These are phyloP conservation scores for Morone chrysops DNA, from an alignment of 2,113 vertebrate genomes.

Conservation along the genomic window DNA sequence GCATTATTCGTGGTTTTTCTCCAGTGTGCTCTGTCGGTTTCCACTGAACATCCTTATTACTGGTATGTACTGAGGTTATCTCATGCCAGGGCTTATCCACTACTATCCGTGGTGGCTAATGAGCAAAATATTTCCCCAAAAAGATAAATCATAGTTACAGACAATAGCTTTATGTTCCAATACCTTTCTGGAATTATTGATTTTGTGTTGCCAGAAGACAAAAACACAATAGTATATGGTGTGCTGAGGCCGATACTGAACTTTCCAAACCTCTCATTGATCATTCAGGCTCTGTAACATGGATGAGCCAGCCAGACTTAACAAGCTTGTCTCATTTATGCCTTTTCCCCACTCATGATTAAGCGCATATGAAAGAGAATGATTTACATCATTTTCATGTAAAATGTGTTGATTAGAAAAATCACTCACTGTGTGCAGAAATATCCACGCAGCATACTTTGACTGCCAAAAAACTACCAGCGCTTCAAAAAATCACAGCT, in stretches of 20 bases:
- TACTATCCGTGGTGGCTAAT: slow-evolving; percentile 18
- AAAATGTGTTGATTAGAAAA: slow-evolving; percentile 55
- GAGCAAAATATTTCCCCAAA: slow-evolving; percentile 7
- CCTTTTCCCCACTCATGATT: slow-evolving; percentile 30
- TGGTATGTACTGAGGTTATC: slow-evolving; percentile 9
- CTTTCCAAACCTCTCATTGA: slow-evolving; percentile 8
- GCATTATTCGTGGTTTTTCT: slow-evolving; percentile 25
- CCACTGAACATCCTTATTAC: slow-evolving; percentile 40
- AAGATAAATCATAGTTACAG: slow-evolving; percentile 16
- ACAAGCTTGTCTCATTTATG: slow-evolving; percentile 41
- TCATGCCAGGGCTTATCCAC: slow-evolving; percentile 8
- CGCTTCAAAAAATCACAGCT: slow-evolving; percentile 26
- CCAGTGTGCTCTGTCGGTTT: not conserved
- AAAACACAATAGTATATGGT: not conserved
- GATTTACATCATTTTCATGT: slow-evolving; percentile 49
- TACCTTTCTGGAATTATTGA: slow-evolving; percentile 9
- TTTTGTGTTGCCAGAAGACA: slow-evolving; percentile 3
- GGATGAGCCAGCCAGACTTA: slow-evolving; percentile 11
- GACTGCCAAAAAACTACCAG: slow-evolving; percentile 28
- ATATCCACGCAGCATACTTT: slow-evolving; percentile 5
- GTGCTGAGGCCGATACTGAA: not conserved
- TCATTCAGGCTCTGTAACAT: not conserved
- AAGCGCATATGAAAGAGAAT: slow-evolving; percentile 43
- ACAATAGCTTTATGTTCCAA: not conserved
- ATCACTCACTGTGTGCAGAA: slow-evolving; percentile 16